Conservation (phyloP, 1,140 invertebrate genomes). For the Neodiprion virginianus region DNA sequence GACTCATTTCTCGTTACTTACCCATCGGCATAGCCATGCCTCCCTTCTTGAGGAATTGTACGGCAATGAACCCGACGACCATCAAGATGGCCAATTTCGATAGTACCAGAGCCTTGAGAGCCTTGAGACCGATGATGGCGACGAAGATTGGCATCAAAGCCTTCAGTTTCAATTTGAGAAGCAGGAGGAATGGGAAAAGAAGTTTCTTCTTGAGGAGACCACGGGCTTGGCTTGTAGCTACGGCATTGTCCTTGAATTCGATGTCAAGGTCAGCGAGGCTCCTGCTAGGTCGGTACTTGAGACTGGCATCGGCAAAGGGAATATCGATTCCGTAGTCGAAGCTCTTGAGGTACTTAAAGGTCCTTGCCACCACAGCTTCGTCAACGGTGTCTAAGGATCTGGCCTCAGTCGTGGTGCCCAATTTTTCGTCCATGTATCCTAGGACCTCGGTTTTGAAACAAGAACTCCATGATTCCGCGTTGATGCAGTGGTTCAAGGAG, state of each 20-base stretch:
- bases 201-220: constrained; percentile 83
- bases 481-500: constrained; percentile 76
- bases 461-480: constrained; percentile 67
- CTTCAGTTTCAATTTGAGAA: constrained; percentile 84
- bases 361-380: constrained; percentile 75
- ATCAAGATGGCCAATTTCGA: constrained; percentile 81
- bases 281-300: constrained; percentile 58
- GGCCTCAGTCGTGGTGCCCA: constrained; percentile 69
- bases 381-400: constrained; percentile 70
- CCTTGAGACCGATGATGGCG: constrained; percentile 78
- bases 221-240: constrained; percentile 72
- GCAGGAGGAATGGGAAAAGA: constrained; percentile 76
- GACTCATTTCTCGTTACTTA: constrained; percentile 23
- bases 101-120: constrained; percentile 80
- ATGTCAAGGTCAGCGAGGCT: constrained; percentile 65
- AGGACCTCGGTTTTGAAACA: constrained; percentile 79
- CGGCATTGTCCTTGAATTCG: constrained; percentile 71
- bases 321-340: constrained; percentile 75
- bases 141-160: constrained; percentile 83
- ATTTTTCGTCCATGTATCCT: constrained; percentile 72
- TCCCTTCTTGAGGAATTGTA: constrained; percentile 75
- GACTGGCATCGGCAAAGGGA: constrained; percentile 62
- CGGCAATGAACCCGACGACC: constrained; percentile 79
- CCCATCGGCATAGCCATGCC: constrained; percentile 59
- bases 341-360: constrained; percentile 70